Base-by-base conservation (phyloP, 1,140 invertebrate species). In the Streblospio benedicti region DNA sequence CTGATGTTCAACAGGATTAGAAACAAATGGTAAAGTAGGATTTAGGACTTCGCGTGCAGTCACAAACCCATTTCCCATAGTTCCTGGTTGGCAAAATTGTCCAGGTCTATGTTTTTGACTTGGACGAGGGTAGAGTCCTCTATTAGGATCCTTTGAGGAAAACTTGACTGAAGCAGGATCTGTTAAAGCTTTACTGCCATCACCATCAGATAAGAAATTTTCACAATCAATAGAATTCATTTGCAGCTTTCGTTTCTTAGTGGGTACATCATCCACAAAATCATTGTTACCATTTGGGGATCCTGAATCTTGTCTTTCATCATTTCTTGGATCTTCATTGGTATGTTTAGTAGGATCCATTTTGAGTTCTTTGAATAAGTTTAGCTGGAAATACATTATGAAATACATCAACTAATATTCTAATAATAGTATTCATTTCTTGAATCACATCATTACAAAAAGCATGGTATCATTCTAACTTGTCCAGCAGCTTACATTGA, bases 51-150 rank as follows among this genome's bases (percentile, higher is more conserved):
- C 20, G 23, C 20, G 20, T 33, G 27, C n/a, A n/a, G n/a, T n/a
- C n/a, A n/a, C n/a, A 28, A 57, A 58, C n/a, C 20, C 49, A 18
- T 41, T 58, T 32, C 38, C 38, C 41, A 28, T n/a, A 18, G 31
- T 20, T 23, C 44, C 44, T 47, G 18, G 32, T 31, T n/a, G 23
- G 2, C 12, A n/a, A 25, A 28, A 47, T 16, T 3, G 27, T 28
- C 25, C 5, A 27, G 4, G 23, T 41, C 4, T 32, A n/a, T 58
- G 30, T 31, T 16, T 47, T 41, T 47, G 30, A 47, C 25, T 12
- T 3, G 6, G 45, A 47, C 57, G 44, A 18, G 66, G 66, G 41
- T 67, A 57, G 4, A 67, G 54, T 12, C 64, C 61, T 30, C 64
- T 56, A 33, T 62, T 66, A 25, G 54, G 55, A 57, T 66, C 61